Evolutionary conservation across 2,113 vertebrate genomes (phyloP), one percentile per base, ranked within the genome.

Genomic region (Chaetodon auriga): DNA sequence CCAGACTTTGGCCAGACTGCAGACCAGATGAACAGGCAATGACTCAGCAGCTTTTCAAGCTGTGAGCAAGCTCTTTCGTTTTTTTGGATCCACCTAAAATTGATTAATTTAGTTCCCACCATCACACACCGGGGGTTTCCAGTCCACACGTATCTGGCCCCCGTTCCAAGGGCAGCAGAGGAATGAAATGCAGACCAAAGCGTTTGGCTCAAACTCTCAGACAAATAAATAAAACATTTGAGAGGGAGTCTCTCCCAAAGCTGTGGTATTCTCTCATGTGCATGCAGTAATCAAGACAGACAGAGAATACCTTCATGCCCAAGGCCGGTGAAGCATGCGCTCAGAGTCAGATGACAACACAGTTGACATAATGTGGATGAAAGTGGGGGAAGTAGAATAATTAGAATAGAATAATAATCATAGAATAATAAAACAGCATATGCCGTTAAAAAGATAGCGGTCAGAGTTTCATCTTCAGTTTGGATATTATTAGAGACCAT

Each of bases 11-110:
- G 76, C 90, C 74, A 43, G 64, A 73, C 43, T 70, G 6, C 2
- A 3, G 2, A 10, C 64, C 23, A 75, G 81, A 91, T 90, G 86
- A 88, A 76, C 90, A 92, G 93, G 92, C 91, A 63, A 64, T 92
- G 90, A 92, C 81, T 93, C 92, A 86, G 82, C 48, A 2, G 45
- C 60, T 57, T 82, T 70, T 84, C 19, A 46, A 43, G 45, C 78
- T 76, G 45, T 82, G 69, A 76, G 55, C 57, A 53, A 68, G 49
- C 80, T 65, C 63, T 21, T 38, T n/a, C 65, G 71, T 77, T 82
- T 76, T n/a, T 74, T 25, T 72, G 60, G 74, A 83, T 80, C 82
- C 77, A 87, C 63, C 72, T 87, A 65, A 79, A 85, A 82, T 60
- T 66, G 76, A 81, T 90, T 81, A 45, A 83, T 82, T 75, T 86